Evolutionary conservation across 37 sponge, comb jelly and placozoan genomes (phyloP).

Genomic region (Haliclona indistincta): DNA sequence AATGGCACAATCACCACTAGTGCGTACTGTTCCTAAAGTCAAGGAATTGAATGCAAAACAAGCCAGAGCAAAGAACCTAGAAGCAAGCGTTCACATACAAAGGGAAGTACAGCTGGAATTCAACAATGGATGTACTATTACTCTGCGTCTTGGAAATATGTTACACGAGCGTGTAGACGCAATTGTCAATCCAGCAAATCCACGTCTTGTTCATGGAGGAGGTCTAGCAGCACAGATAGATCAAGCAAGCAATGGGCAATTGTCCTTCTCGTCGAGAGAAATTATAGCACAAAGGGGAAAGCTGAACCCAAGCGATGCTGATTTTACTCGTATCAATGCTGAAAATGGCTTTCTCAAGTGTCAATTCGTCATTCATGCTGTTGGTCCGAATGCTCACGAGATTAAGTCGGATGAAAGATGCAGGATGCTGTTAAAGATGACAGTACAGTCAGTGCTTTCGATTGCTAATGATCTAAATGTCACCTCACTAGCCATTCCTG

Average conservation of each 20-base stretch:
- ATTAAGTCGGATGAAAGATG: background rate
- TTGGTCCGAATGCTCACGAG: conserved; percentile 3
- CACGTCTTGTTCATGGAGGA: background rate
- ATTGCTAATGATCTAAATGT: background rate
- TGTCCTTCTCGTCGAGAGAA: background rate
- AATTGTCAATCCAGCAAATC: background rate
- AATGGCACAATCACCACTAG: no score
- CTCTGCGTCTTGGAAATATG: background rate
- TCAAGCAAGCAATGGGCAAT: background rate
- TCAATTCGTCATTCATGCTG: background rate
- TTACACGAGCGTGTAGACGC: background rate
- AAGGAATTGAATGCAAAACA: no score
- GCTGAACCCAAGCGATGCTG: no score
- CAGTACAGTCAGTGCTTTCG: background rate
- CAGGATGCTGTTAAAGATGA: background rate
- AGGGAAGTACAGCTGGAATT: background rate
- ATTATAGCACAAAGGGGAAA: background rate
- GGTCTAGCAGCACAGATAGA: background rate
- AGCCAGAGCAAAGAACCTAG: no score
- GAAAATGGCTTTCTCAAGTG: background rate
- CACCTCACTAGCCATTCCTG: background rate
- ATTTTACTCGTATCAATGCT: no score
- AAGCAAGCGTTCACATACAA: no score
- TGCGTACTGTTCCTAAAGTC: no score
- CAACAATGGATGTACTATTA: background rate